Base-by-base conservation (phyloP, 1,140 invertebrate genomes). In the Drosophila elegans region DNA sequence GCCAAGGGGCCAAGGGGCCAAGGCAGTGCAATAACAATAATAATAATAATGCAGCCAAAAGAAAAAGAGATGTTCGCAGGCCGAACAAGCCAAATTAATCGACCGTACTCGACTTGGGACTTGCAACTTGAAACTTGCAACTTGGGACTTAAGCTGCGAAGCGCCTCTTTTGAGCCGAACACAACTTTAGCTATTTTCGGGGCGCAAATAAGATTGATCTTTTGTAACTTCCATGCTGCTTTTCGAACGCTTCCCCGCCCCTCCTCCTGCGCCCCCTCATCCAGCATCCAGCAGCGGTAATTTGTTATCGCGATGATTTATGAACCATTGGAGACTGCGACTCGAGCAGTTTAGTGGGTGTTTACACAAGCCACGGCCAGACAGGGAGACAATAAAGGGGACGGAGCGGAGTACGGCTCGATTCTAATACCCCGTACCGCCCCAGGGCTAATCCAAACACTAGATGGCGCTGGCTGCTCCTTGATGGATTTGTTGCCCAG, bases 251-350 rank as follows among this genome's bases (percentile, higher is more conserved):
- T 46, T 48, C 51, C 39, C 55, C 48, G 32, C 27, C 44, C 44
- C 10, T 13, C 42, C 32, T 12, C 12, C 52, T 32, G 27, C 6
- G n/a, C 36, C 11, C 25, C 49, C 25, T 44, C 41, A 42, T 29
- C 48, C 42, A 63, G 36, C 56, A 54, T 61, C 66, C 75, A 74
- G 86, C 82, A 90, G 86, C 86, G 86, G 86, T 83, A 90, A 90
- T 90, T 90, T 90, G 88, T 80, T 90, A 90, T 90, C 86, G 73
- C 79, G 86, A 90, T 90, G 86, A 90, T 90, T 90, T 90, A 90
- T 90, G 86, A 90, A 90, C 86, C 74, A 89, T 72, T 75, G 75
- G 29, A 71, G 56, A 77, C 62, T 55, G 53, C 56, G 61, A 54
- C 53, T 55, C 67, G 52, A 57, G 48, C 74, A 67, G 75, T 90